A percentile compares a stretch with the other conserved stretches of the same genome.
Conservation (phyloP, 2,888 invertebrate species). For the Temnothorax ravouxi region DNA sequence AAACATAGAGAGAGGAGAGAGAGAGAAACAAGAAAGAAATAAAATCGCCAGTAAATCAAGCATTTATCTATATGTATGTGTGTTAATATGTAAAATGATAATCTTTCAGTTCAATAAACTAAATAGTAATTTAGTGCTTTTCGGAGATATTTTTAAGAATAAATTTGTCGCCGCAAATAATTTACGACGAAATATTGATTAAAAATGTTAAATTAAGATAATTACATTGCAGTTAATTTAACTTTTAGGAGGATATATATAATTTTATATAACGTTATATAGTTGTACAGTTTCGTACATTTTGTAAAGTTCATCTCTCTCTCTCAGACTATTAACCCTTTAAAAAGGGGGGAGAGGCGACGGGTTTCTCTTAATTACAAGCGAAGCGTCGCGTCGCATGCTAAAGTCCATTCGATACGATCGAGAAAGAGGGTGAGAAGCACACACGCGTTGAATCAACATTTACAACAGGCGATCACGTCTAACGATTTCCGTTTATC, state of each 20-base stretch:
- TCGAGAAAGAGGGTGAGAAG: neutral
- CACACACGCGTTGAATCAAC: conserved; percentile 14
- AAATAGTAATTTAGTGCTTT: neutral
- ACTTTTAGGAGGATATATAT: neutral
- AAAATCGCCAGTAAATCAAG: neutral
- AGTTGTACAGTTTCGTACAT: neutral
- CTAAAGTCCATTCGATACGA: conserved; percentile 12
- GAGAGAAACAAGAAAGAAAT: neutral
- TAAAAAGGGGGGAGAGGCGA: too few species aligned
- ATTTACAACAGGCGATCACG: conserved; percentile 34
- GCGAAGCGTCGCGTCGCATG: neutral
- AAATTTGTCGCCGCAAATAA: neutral
- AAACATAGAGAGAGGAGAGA: neutral
- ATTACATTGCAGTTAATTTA: neutral
- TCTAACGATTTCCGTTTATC: conserved; percentile 33
- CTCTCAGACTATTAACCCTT: neutral
- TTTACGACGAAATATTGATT: neutral
- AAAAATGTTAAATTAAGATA: neutral
- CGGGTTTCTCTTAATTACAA: neutral
- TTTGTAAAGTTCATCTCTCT: neutral
- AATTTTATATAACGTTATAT: neutral
- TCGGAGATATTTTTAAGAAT: neutral
- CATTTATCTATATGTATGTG: too few species aligned
- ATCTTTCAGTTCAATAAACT: neutral
- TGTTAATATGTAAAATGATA: neutral